A percentile compares a stretch with the other conserved stretches of the same genome.
Evolutionary conservation across 2,797 vertebrate species (phyloP).

Genomic region (Semotilus atromaculatus): DNA sequence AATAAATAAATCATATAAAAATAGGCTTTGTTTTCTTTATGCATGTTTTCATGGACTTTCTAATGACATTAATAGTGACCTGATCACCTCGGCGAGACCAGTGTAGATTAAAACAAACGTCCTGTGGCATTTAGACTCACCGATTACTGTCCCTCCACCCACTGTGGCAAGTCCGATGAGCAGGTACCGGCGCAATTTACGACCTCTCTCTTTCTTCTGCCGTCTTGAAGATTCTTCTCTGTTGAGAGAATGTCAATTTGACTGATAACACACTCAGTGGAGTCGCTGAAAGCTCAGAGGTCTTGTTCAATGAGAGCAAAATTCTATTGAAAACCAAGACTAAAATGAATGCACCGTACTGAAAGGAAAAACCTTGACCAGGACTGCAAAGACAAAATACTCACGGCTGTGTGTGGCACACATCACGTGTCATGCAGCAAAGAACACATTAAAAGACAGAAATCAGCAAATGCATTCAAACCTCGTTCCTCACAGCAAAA

Average conservation of each 20-base stretch:
- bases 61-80: neutral
- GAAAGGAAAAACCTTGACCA: constrained; percentile 37
- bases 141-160: constrained; percentile 92
- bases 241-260: constrained; percentile 39
- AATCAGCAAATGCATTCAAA: constrained; percentile 1
- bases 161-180: constrained; percentile 94
- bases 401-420: neutral
- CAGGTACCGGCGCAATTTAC: constrained; percentile 88
- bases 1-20: neutral
- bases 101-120: neutral
- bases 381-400: neutral
- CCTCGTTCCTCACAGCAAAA: neutral
- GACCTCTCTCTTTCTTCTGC: constrained; percentile 84
- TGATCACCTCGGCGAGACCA: neutral
- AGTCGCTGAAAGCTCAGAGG: neutral
- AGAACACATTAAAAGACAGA: constrained; percentile 11
- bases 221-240: constrained; percentile 86
- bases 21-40: neutral
- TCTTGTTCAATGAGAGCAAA: neutral
- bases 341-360: neutral
- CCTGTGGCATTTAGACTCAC: constrained; percentile 72
- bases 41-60: neutral
- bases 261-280: neutral
- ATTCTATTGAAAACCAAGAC: neutral
- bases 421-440: neutral